Percentiles rank a stretch among this genome's conserved stretches.
These are phyloP conservation scores for Eledona agricola DNA, from an alignment of 2,888 invertebrate genomes.

Conservation along the genomic window DNA sequence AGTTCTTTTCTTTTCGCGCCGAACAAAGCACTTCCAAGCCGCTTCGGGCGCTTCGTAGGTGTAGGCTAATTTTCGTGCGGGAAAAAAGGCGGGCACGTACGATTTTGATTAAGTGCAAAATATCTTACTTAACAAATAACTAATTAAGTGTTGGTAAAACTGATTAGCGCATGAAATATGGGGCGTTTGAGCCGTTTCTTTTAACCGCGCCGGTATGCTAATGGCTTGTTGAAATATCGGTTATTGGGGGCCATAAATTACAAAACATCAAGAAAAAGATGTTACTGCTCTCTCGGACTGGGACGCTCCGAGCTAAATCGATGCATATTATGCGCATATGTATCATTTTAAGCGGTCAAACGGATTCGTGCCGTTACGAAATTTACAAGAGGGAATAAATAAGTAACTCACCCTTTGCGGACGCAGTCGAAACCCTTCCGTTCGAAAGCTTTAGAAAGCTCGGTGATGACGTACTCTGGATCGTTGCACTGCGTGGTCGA, in stretches of 20 bases:
- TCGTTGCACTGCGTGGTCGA: slow-evolving; percentile 73
- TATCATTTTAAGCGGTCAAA: slow-evolving; percentile 36
- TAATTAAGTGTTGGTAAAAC: slow-evolving; percentile 54
- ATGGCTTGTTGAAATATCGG: slow-evolving; percentile 51
- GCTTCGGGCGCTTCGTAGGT: slow-evolving; percentile 8
- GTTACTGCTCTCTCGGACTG: slow-evolving; percentile 42
- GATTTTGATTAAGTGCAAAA: slow-evolving; percentile 45
- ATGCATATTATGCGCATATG: slow-evolving; percentile 36
- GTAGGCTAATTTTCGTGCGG: slow-evolving; percentile 18
- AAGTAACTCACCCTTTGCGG: slow-evolving; percentile 71
- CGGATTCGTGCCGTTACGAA: slow-evolving; percentile 15
- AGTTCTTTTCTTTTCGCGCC: no score
- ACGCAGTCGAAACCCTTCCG: slow-evolving; percentile 71
- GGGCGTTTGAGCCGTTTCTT: slow-evolving; percentile 46
- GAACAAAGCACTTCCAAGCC: no score
- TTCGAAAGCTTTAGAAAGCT: slow-evolving; percentile 69
- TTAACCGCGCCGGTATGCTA: slow-evolving; percentile 45
- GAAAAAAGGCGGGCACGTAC: slow-evolving; percentile 10
- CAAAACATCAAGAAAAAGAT: slow-evolving; percentile 43
- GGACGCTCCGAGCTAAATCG: slow-evolving; percentile 40
- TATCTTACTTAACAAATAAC: slow-evolving; percentile 54
- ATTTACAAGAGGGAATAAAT: no score
- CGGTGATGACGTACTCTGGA: slow-evolving; percentile 71
- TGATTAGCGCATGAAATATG: slow-evolving; percentile 57
- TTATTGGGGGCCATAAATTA: slow-evolving; percentile 51